Base-by-base conservation (phyloP, 2,888 invertebrate genomes). In the Parthenolecanium corni region DNA sequence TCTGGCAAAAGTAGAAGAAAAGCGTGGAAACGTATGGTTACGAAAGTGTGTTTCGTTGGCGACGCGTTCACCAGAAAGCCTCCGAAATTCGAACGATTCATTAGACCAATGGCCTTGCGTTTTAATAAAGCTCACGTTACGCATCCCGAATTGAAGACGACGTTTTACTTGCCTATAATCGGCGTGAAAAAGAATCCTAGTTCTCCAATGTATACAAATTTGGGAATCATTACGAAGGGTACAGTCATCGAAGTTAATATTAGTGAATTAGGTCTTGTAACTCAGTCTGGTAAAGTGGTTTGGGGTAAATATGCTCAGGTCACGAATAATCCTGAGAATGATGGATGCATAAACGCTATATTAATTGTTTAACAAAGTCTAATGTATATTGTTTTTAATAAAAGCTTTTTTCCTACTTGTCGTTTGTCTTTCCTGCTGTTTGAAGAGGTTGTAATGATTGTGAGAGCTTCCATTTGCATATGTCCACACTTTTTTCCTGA, bases 251-350 rank as follows among this genome's bases (percentile, higher is more conserved):
- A 97, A 81, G 88, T 99, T 0, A 99, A 98, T 73, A 93, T 99
- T 69, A 95, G 94, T 5, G 98, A 98, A 76, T 79, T 98, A 66
- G 98, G 98, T 77, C 79, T 99, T 66, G 98, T 99, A 1, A 99
- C 98, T 1, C 95, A 96, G 74, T 89, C 92, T 9, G 98, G 98
- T 65, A 99, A 96, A 81, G 95, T 99, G 52, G 93, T 99, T 1
- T 98, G 98, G 98, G 98, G 97, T 65, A 98, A 99, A 79, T 98
- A 94, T 74, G 98, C 98, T 0, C 98, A 97, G 76, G 96, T 98
- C 18, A 97, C 97, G 0, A 99, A 99, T 75, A 92, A 97, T 77
- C 98, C 98, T 0, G 98, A 98, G 75, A 98, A 98, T 76, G 98
- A 98, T 79, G 98, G 98, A 18, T 97, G 96, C 72, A 95, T 99